Conservation (phyloP, 1,140 invertebrate species). For the Brachionus paranguensis region DNA sequence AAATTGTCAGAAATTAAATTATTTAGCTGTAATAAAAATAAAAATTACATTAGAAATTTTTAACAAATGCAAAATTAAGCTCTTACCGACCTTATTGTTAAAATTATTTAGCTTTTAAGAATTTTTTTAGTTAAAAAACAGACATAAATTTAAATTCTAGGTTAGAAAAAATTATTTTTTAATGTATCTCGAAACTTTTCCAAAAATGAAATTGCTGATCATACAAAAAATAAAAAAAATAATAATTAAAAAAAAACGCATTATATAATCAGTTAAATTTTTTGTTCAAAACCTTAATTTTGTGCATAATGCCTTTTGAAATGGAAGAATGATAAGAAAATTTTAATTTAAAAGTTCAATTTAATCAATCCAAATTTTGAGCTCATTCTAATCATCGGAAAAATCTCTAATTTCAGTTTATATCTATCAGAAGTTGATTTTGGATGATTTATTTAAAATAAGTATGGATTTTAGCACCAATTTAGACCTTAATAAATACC, state of each 20-base stretch:
- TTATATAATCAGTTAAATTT: background rate
- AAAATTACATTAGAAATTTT: background rate
- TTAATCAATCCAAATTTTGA: background rate
- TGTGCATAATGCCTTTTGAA: background rate
- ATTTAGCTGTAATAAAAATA: background rate
- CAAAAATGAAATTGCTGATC: background rate
- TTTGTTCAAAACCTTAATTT: background rate
- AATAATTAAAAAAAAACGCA: background rate
- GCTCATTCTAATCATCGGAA: background rate
- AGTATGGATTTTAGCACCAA: background rate
- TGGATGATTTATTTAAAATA: background rate
- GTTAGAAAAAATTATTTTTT: background rate
- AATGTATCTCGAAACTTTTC: background rate
- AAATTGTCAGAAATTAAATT: background rate
- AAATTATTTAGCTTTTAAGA: background rate
- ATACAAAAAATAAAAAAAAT: background rate
- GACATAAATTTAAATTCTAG: background rate
- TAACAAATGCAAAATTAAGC: background rate
- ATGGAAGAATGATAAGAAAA: background rate
- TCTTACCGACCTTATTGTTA: background rate
- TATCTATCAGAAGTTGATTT: background rate
- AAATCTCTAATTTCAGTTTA: background rate
- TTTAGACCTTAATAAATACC: background rate
- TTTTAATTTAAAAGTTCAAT: background rate
- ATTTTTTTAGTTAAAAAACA: background rate